A percentile compares a stretch with the other conserved stretches of the same genome.
Evolutionary conservation across 2,888 invertebrate genomes (phyloP).

Genomic region (Scaptomyza tumidula): DNA sequence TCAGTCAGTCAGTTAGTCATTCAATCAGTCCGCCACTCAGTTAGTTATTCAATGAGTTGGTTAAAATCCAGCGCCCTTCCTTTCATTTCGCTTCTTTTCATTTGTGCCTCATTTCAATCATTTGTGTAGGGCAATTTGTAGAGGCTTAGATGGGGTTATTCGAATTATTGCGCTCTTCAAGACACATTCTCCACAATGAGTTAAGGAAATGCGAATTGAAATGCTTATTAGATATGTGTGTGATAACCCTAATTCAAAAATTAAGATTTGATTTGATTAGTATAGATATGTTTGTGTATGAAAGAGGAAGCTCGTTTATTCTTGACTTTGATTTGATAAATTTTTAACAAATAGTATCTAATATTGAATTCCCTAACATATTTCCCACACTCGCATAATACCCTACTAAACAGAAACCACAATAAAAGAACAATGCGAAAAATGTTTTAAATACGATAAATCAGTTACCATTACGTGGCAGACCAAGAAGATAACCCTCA

Average conservation of each 20-base stretch:
- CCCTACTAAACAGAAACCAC: neutral
- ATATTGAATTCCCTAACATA: too few relatives aligned
- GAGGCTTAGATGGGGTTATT: conserved; percentile 1
- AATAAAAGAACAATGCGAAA: conserved; percentile 9
- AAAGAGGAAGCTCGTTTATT: too few relatives aligned
- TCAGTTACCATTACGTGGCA: conserved; percentile 55
- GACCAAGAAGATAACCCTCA: conserved; percentile 36
- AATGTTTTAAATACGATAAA: conserved; percentile 61
- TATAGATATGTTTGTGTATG: too few relatives aligned
- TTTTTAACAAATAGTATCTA: too few relatives aligned
- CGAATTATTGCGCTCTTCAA: too few relatives aligned
- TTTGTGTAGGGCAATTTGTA: neutral
- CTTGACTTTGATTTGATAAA: too few relatives aligned
- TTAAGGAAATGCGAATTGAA: neutral
- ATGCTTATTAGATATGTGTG: too few relatives aligned
- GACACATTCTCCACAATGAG: too few relatives aligned
- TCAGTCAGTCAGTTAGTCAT: conserved; percentile 17
- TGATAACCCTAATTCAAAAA: too few relatives aligned
- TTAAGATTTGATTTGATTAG: too few relatives aligned
- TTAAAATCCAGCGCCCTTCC: neutral
- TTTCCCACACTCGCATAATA: neutral
- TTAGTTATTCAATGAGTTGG: conserved; percentile 5
- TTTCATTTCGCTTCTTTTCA: too few relatives aligned
- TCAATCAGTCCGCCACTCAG: neutral
- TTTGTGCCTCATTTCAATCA: neutral